Conservation (phyloP, 1,140 invertebrate species). For the Chlorops oryzae region DNA sequence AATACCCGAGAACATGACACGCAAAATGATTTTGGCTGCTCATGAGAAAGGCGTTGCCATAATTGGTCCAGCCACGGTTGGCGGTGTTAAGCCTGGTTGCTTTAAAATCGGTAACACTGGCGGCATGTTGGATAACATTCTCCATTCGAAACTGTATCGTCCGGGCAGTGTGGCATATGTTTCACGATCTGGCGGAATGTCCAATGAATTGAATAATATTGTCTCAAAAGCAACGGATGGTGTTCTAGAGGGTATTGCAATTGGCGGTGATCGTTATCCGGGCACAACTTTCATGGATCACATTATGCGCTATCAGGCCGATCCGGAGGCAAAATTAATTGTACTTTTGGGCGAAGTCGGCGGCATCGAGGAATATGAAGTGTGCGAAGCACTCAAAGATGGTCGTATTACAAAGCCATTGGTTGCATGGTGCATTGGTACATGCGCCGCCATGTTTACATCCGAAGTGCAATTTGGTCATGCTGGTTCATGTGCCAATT, state of each 20-base stretch:
- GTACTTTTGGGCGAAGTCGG: slow-evolving; percentile 96
- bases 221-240: slow-evolving; percentile 95
- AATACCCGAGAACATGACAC: slow-evolving; percentile 96
- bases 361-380: slow-evolving; percentile 98
- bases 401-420: slow-evolving; percentile 87
- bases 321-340: slow-evolving; percentile 85
- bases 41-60: slow-evolving; percentile 74
- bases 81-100: slow-evolving; percentile 96
- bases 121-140: slow-evolving; percentile 99
- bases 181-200: slow-evolving; percentile 98
- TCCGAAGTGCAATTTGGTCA: slow-evolving; percentile 99
- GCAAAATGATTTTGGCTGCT: slow-evolving; percentile 86
- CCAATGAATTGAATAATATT: slow-evolving; percentile 99
- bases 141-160: slow-evolving; percentile 94
- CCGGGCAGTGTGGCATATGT: slow-evolving; percentile 97
- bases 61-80: slow-evolving; percentile 96
- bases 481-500: slow-evolving; percentile 96
- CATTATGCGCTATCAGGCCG: slow-evolving; percentile 74
- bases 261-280: slow-evolving; percentile 98
- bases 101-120: slow-evolving; percentile 99
- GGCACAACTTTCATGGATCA: slow-evolving; percentile 99
- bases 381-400: slow-evolving; percentile 80
- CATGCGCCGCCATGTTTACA: slow-evolving; percentile 86
- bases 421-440: slow-evolving; percentile 98
- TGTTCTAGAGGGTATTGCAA: slow-evolving; percentile 96